Evolutionary conservation across 2,113 vertebrate genomes (phyloP).

Genomic region (Sula dactylatra): DNA sequence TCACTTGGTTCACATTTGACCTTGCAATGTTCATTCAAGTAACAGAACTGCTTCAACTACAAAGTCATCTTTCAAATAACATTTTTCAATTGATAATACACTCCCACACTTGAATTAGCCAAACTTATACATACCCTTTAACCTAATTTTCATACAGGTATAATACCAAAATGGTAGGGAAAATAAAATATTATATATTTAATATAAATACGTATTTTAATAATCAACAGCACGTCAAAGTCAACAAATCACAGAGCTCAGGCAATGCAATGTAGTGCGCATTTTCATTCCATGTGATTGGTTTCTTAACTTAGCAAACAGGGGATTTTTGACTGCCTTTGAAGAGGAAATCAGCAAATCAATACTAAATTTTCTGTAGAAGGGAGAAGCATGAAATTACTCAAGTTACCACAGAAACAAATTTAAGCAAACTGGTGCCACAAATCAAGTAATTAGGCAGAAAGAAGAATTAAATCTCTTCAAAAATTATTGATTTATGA

Average conservation of each 20-base stretch:
- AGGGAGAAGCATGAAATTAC: neutral
- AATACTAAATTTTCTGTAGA: conserved; percentile 12
- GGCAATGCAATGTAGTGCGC: neutral
- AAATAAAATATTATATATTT: neutral
- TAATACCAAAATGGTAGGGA: neutral
- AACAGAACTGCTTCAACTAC: neutral
- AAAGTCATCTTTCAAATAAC: neutral
- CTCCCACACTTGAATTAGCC: neutral
- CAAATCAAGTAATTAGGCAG: neutral
- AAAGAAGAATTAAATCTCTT: neutral
- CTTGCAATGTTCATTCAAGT: neutral
- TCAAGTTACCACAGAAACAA: conserved; percentile 11
- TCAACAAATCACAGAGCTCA: neutral
- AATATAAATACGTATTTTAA: neutral
- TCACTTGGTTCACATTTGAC: neutral
- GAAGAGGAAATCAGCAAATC: conserved; percentile 26
- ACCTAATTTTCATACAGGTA: neutral
- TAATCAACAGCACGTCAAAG: neutral
- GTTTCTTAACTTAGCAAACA: neutral
- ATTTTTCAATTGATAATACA: neutral
- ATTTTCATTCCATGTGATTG: neutral
- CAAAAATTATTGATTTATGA: neutral
- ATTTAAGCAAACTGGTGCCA: neutral
- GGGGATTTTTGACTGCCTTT: neutral
- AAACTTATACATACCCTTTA: neutral